phyloP scores from a whole-genome alignment of 2,113 vertebrate genomes.

The Chrysochloris asiatica region DNA sequence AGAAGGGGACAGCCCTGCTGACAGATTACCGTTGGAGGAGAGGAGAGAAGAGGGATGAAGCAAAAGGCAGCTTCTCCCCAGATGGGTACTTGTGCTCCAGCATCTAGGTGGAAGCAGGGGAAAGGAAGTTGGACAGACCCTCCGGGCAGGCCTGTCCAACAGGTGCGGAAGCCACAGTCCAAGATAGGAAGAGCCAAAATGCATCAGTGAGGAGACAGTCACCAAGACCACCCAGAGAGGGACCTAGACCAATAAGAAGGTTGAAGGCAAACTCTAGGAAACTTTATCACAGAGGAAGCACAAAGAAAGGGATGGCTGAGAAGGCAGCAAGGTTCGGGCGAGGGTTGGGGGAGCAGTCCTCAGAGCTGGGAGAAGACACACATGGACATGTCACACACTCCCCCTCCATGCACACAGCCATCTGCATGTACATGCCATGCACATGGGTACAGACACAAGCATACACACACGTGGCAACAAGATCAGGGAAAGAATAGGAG shows the following conservation, averaged over 20 bases:
- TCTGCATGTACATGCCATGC: constrained; percentile 18
- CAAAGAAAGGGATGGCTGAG: background rate
- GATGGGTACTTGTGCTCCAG: background rate
- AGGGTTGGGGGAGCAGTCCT: too few relatives aligned
- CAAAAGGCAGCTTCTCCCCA: background rate
- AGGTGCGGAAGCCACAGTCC: constrained; percentile 4
- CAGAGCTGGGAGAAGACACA: background rate
- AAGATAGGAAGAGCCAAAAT: background rate
- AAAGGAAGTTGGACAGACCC: background rate
- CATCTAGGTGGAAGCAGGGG: background rate
- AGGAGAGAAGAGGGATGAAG: background rate
- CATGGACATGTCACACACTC: background rate
- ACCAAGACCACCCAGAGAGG: constrained; percentile 2
- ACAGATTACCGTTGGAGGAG: background rate
- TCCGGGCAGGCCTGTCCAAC: background rate
- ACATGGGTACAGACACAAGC: background rate
- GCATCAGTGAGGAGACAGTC: background rate
- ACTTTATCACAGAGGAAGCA: background rate
- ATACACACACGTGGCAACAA: background rate
- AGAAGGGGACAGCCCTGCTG: background rate
- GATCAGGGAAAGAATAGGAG: background rate
- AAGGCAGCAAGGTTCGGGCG: background rate
- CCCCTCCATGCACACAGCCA: constrained; percentile 13
- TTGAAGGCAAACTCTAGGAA: background rate
- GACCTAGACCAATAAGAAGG: constrained; percentile 11